Base-by-base conservation (phyloP, 2,113 vertebrate genomes). In the Ictalurus furcatus region DNA sequence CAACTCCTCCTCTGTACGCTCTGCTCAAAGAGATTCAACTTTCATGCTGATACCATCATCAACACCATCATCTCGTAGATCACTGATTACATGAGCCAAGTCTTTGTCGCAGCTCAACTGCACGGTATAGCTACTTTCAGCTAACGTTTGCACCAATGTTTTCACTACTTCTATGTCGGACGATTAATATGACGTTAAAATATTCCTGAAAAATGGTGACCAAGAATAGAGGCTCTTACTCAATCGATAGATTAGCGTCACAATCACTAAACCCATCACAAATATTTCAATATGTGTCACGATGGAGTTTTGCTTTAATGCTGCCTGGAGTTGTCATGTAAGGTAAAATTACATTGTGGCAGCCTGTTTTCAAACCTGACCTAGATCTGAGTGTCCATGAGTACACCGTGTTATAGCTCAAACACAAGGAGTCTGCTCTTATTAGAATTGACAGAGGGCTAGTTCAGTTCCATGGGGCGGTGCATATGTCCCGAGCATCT, bases 401-500 rank as follows among this genome's bases (percentile, higher is more conserved):
- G 88, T 65, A 82, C 48, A 81, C 86, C 65, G 84, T 85, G 17
- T 89, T 89, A 48, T n/a, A 69, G 88, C 78, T 84, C 58, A 13
- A 58, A 61, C 71, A 44, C 63, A n/a, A 86, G 85, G 58, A 67
- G 74, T 88, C 80, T 88, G 84, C 59, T 84, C 61, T 80, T 30
- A 78, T 90, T 86, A 85, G 82, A 85, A 76, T 73, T 89, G 88
- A 81, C 85, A 85, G 86, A 91, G 89, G 54, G 80, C 28, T 87
- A 58, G 86, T 89, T 86, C 85, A 86, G 85, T 91, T 84, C 87
- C 90, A 89, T 83, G 88, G 79, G 88, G 88, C 56, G 65, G 16
- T 91, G 83, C 91, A 91, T 92, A 90, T 91, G 91, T 89, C 91
- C 79, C 59, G 40, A 87, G 88, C 90, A 91, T 90, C 90, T 92